Conservation (phyloP, 2,797 vertebrate species). For the Sorex maritimensis region DNA sequence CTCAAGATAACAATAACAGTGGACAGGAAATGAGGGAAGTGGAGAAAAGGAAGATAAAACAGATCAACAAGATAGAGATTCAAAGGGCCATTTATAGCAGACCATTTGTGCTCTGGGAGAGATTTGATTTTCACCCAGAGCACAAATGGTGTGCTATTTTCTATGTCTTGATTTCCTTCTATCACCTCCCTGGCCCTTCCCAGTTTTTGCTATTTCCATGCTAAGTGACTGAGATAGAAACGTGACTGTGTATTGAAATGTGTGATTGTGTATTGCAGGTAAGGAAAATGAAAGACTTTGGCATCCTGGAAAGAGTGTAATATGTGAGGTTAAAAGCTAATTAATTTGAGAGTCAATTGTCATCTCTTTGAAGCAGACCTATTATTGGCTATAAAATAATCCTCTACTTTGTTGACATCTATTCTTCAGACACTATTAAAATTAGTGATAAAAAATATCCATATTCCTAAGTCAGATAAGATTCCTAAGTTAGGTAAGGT, state of each 20-base stretch:
- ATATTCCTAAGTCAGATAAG: neutral
- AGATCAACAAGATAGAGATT: conserved; percentile 55
- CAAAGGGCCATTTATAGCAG: conserved; percentile 53
- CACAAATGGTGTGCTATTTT: neutral
- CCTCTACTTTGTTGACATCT: neutral
- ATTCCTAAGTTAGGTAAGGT: too few relatives aligned
- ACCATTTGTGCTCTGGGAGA: neutral
- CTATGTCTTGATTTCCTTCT: neutral
- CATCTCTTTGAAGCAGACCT: conserved; percentile 9
- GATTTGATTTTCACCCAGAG: neutral
- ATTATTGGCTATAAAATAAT: neutral
- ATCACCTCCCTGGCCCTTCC: neutral
- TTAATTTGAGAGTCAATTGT: conserved; percentile 26
- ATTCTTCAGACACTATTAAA: neutral
- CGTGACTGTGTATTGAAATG: neutral
- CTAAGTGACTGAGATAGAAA: neutral
- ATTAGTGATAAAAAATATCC: neutral
- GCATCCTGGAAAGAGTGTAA: neutral
- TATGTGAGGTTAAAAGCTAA: conserved; percentile 27
- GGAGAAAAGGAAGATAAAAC: conserved; percentile 1
- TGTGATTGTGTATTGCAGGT: neutral
- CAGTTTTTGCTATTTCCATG: neutral
- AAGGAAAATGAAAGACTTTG: neutral
- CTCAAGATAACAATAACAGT: neutral
- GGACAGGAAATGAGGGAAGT: neutral